phyloP scores from a whole-genome alignment of 2,113 vertebrate genomes.

The Zapus hudsonius region DNA sequence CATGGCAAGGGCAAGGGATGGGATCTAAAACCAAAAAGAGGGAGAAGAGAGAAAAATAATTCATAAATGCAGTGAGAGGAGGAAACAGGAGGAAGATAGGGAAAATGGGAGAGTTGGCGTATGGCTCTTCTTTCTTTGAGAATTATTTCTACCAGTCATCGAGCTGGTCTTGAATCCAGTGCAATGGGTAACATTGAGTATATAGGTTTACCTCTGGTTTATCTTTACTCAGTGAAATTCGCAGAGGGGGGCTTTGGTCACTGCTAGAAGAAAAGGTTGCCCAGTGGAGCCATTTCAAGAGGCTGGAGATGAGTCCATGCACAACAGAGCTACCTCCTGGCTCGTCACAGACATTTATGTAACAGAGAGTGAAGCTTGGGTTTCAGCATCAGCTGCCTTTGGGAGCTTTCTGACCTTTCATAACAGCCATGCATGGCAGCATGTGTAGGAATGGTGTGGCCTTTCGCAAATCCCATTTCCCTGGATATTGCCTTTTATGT shows the following conservation, averaged over 20 bases:
- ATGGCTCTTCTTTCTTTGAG: not conserved
- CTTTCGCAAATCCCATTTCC: not conserved
- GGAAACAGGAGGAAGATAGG: accelerated
- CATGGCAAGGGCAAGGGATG: not conserved
- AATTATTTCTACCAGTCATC: not conserved
- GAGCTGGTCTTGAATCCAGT: not conserved
- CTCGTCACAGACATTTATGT: not conserved
- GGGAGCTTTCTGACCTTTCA: not conserved
- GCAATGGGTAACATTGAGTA: not conserved
- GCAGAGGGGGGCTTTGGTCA: not conserved
- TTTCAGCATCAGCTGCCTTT: not conserved
- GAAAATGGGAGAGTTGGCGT: accelerated
- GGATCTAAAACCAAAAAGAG: not conserved
- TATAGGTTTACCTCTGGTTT: too few relatives aligned
- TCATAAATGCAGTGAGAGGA: not conserved
- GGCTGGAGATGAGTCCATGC: not conserved
- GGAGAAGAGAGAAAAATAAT: not conserved
- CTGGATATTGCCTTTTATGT: not conserved
- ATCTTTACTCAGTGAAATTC: not conserved
- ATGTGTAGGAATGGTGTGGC: not conserved
- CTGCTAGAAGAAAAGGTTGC: not conserved
- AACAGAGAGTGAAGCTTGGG: not conserved
- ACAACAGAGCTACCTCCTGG: not conserved
- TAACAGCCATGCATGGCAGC: not conserved
- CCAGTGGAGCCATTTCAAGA: not conserved